These are phyloP conservation scores for Mormyrus lacerda DNA, from an alignment of 2,113 vertebrate genomes.

Conservation along the genomic window DNA sequence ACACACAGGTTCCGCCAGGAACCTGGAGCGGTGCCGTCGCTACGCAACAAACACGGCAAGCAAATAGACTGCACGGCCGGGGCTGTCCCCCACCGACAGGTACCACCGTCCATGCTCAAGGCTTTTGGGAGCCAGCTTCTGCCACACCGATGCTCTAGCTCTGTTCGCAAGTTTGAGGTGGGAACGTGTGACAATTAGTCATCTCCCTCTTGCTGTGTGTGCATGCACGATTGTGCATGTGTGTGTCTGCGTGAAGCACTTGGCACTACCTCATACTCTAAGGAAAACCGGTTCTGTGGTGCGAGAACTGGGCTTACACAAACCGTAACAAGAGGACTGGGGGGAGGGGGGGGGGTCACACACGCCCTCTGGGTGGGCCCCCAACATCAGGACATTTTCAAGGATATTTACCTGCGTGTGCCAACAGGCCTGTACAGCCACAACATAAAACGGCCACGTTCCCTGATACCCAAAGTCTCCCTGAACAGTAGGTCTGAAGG, in stretches of 20 bases:
- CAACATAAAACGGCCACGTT: neutral
- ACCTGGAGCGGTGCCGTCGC: neutral
- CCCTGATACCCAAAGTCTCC: neutral
- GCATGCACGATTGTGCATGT: neutral
- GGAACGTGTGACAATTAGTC: conserved; percentile 15
- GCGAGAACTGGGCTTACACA: conserved; percentile 31
- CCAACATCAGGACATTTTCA: neutral
- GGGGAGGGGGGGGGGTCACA: neutral
- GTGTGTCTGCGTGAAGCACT: neutral
- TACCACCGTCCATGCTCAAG: conserved; percentile 36
- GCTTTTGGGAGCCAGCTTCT: conserved; percentile 38
- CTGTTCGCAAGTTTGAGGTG: conserved; percentile 13
- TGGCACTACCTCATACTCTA: conserved; percentile 22
- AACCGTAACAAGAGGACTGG: conserved; percentile 29
- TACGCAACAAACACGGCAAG: conserved; percentile 1
- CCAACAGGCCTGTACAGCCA: neutral
- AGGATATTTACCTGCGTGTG: neutral
- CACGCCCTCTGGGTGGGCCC: neutral
- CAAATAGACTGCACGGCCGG: conserved; percentile 29
- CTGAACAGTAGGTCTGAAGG: neutral
- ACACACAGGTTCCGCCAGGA: neutral
- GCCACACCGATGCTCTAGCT: conserved; percentile 30
- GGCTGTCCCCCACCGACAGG: conserved; percentile 38
- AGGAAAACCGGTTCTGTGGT: neutral
- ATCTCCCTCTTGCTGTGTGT: neutral